These are phyloP conservation scores for Harpagifer antarcticus DNA, from an alignment of 2,797 vertebrate species.

Conservation along the genomic window DNA sequence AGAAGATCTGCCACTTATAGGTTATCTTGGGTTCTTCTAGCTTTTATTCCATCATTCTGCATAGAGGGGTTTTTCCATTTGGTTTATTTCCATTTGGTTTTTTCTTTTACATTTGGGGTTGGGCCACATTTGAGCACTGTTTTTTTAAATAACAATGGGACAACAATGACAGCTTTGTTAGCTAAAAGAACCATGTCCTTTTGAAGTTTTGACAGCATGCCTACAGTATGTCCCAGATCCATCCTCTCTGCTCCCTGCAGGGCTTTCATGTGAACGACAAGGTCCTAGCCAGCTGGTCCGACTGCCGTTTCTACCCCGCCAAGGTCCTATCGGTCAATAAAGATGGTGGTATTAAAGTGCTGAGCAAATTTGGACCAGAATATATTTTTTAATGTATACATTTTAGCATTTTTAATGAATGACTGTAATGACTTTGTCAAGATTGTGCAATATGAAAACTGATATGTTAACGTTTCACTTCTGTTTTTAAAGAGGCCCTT, in stretches of 20 bases:
- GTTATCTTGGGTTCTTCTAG: background rate
- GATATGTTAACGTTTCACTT: background rate
- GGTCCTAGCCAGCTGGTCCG: conserved; percentile 96
- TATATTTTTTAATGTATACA: background rate
- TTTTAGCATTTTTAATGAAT: background rate
- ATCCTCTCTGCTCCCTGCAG: conserved; percentile 70
- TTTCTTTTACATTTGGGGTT: background rate
- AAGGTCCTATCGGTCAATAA: conserved; percentile 94
- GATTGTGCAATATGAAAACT: too few relatives aligned
- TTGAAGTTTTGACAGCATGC: background rate
- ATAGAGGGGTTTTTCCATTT: background rate
- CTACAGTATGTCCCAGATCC: background rate
- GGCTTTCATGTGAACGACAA: conserved; percentile 94
- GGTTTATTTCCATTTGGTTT: too few relatives aligned
- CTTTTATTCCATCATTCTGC: conserved; percentile 10
- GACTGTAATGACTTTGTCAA: background rate
- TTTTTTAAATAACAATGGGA: background rate
- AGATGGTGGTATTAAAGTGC: conserved; percentile 86
- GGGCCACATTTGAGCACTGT: background rate
- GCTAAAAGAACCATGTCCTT: background rate
- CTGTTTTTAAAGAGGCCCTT: background rate
- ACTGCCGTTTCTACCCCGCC: conserved; percentile 96
- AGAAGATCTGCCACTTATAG: background rate
- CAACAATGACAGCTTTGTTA: background rate
- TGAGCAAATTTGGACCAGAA: background rate